Base-by-base conservation (phyloP, 2,113 vertebrate species). In the Cololabis saira region DNA sequence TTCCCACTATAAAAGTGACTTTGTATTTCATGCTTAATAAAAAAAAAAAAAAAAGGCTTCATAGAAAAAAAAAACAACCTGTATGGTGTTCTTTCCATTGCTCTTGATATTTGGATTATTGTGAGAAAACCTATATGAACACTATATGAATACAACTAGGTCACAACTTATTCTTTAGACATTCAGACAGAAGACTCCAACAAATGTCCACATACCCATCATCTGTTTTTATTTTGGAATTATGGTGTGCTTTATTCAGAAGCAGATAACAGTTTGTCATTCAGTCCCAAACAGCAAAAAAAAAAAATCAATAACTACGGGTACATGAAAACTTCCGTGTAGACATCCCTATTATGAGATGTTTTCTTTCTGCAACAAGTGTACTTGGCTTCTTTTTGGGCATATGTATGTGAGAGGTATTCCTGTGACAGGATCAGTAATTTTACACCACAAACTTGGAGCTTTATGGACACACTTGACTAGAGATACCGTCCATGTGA, bases 181-280 rank as follows among this genome's bases (percentile, higher is more conserved):
- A 53, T 37, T 61, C 12, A 60, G 41, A 89, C 74, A 87, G 57
- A 88, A 83, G 61, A 90, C 77, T 16, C 80, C 68, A 78, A 86
- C 78, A 86, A 89, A 74, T 74, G 66, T 78, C 81, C 68, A 70
- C 56, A 71, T 73, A 73, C 65, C 43, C 60, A 88, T 43, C 33
- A 41, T 56, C 53, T 66, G 48, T 40, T 73, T 90, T 92, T 90
- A 85, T 90, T 90, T 83, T 54, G 18, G 78, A 85, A 68, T 88
- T 61, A 82, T 50, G 37, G 13, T 61, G 71, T n/a, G 60, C 47
- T 80, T 82, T 22, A 68, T 65, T 44, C 59, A 87, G 49, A 30
- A 74, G 59, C 43, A 81, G 59, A 76, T n/a, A 33, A 59, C 78
- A 45, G 82, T 13, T 48, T 50, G 74, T 80, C 47, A 76, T 60